Evolutionary conservation across 2,113 vertebrate genomes (phyloP).

Genomic region (Hepsetus odoe): DNA sequence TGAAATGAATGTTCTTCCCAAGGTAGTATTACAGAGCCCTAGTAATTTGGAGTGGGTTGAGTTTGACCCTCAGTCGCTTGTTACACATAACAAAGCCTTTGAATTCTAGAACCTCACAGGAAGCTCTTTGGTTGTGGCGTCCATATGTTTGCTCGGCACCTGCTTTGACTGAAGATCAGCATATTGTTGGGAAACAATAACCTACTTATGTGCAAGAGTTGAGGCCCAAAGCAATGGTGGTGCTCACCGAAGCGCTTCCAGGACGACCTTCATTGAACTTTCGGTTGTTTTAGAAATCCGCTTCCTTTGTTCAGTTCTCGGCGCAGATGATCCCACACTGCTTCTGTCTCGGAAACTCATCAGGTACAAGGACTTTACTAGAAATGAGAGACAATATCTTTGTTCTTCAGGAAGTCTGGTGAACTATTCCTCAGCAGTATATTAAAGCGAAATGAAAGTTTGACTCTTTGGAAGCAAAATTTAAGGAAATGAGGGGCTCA

Average conservation of each 20-base stretch:
- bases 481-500: too few species aligned
- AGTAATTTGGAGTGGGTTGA: conserved; percentile 30
- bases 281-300: too few species aligned
- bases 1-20: conserved; percentile 44
- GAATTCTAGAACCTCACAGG: conserved; percentile 18
- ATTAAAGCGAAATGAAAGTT: too few species aligned
- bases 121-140: conserved; percentile 16
- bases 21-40: conserved; percentile 10
- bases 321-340: too few species aligned
- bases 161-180: conserved; percentile 33
- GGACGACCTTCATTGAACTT: neutral
- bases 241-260: neutral
- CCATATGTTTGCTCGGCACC: neutral
- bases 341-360: too few species aligned
- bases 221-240: neutral
- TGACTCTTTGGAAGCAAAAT: too few species aligned
- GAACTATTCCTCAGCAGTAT: too few species aligned
- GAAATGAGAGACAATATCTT: too few species aligned
- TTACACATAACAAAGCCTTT: conserved; percentile 24
- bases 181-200: neutral
- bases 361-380: too few species aligned
- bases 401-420: too few species aligned
- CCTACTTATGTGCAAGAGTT: neutral
- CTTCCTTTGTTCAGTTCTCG: too few species aligned
- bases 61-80: conserved; percentile 12